Conservation (phyloP, 2,888 invertebrate genomes). For the Rhagophthalmus giganteus region DNA sequence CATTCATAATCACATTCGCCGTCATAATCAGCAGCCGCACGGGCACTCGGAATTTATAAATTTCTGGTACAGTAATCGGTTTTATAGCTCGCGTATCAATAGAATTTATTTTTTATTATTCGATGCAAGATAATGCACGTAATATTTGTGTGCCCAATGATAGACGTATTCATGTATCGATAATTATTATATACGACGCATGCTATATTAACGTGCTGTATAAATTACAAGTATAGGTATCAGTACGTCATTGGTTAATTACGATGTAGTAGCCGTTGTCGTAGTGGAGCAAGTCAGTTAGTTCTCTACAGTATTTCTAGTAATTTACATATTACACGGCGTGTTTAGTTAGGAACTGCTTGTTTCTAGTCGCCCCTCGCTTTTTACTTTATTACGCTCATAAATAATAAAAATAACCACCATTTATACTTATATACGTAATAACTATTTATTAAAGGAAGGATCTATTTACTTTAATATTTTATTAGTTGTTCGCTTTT, state of each 20-base stretch:
- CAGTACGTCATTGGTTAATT: conserved; percentile 38
- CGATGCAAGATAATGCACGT: conserved; percentile 10
- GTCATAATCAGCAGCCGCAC: conserved; percentile 33
- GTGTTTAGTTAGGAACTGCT: conserved; percentile 11
- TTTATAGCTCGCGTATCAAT: conserved; percentile 3
- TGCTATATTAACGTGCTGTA: conserved; percentile 30
- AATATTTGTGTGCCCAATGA: conserved; percentile 9
- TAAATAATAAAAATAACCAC: conserved; percentile 14
- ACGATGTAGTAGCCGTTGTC: conserved; percentile 31
- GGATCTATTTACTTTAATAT: neutral
- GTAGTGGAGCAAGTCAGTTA: conserved; percentile 8
- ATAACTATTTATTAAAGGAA: conserved; percentile 3
- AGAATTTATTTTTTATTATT: conserved; percentile 11
- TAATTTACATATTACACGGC: conserved; percentile 24
- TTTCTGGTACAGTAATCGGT: conserved; percentile 1
- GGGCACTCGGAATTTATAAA: conserved; percentile 16
- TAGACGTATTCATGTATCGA: conserved; percentile 14
- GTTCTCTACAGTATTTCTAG: conserved; percentile 13
- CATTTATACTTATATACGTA: conserved; percentile 3
- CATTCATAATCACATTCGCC: conserved; percentile 35
- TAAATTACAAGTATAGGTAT: conserved; percentile 36
- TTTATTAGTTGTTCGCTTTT: neutral
- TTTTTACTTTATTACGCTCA: conserved; percentile 10
- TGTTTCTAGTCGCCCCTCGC: conserved; percentile 5
- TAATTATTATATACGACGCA: conserved; percentile 29